These are phyloP conservation scores for Orbicella faveolata DNA, from an alignment of 64 coral and sea anemone genomes.

Conservation along the genomic window DNA sequence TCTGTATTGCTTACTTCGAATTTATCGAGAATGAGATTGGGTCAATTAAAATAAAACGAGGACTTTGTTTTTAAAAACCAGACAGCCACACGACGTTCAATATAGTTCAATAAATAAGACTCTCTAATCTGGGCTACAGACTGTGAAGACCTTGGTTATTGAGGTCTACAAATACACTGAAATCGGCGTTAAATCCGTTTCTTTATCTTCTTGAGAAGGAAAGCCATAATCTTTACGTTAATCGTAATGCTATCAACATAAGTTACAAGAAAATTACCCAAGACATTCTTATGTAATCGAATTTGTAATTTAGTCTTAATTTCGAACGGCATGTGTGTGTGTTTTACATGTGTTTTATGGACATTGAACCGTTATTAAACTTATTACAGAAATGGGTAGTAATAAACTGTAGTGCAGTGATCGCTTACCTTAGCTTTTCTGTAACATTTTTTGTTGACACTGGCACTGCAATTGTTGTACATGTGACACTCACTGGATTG, in stretches of 20 bases:
- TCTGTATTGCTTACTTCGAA: neutral
- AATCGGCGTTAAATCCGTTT: neutral
- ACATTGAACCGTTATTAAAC: too few relatives aligned
- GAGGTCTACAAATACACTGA: neutral
- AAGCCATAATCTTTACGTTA: neutral
- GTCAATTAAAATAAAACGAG: neutral
- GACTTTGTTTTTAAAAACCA: neutral
- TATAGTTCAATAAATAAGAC: neutral
- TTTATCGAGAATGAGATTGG: neutral
- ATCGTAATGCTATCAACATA: neutral
- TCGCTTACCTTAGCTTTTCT: too few relatives aligned
- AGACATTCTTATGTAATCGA: neutral
- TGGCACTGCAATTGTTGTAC: too few relatives aligned
- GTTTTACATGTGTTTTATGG: too few relatives aligned
- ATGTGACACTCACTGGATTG: too few relatives aligned
- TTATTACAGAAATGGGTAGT: too few relatives aligned
- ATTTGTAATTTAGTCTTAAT: too few relatives aligned
- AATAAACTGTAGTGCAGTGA: too few relatives aligned
- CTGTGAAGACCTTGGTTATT: too few relatives aligned
- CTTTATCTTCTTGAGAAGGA: conserved; percentile 1
- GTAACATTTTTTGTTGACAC: too few relatives aligned
- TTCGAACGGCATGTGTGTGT: too few relatives aligned
- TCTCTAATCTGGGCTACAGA: too few relatives aligned
- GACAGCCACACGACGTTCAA: conserved; percentile 2
- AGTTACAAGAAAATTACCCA: neutral